Base-by-base conservation (phyloP, 2,797 vertebrate species). In the Enteromius treurensis region DNA sequence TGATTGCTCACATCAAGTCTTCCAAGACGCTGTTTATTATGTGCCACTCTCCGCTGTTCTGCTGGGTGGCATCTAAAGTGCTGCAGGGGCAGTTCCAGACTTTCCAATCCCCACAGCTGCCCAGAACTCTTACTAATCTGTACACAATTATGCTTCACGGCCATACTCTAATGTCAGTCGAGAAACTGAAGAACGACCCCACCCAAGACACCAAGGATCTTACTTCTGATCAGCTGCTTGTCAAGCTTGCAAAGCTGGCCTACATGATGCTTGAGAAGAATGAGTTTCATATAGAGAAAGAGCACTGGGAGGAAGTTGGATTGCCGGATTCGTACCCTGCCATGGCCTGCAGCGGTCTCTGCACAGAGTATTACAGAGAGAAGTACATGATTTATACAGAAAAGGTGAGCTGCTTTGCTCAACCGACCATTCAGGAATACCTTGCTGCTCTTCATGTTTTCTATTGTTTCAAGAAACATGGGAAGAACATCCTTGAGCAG, bases 1-100 rank as follows among this genome's bases (percentile, higher is more conserved):
- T 94, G 10, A 88, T 94, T 3, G 79, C 62, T 1, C 85, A 93
- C 1, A 45, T 94, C 23, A 89, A 84, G 32, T 93, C 92, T 5
- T 67, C 69, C 49, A 93, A 88, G 85, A 94, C 91, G 2, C 88
- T 96, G 40, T 84, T 87, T 79, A 90, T 94, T 80, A 95, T 96
- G 95, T 95, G 95, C 87, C 92, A 94, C 83, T 85, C 94, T 80
- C 95, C 95, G 0, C 68, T 93, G 82, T 95, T 95, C 84, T 92
- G 88, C 81, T 89, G 88, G 5, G 83, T 91, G 80, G 73, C 92
- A 80, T 90, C 88, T 3, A 82, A 88, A 11, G 88, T 90, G 79
- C 90, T 91, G 23, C 84, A 91, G 85, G 62, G 2, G 3, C 0
- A 83, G 4, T 90, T 94, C 23, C 84, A 37, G 19, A 71, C 83